phyloP scores from a whole-genome alignment of 1,140 invertebrate genomes.

The Nylanderia fulva region DNA sequence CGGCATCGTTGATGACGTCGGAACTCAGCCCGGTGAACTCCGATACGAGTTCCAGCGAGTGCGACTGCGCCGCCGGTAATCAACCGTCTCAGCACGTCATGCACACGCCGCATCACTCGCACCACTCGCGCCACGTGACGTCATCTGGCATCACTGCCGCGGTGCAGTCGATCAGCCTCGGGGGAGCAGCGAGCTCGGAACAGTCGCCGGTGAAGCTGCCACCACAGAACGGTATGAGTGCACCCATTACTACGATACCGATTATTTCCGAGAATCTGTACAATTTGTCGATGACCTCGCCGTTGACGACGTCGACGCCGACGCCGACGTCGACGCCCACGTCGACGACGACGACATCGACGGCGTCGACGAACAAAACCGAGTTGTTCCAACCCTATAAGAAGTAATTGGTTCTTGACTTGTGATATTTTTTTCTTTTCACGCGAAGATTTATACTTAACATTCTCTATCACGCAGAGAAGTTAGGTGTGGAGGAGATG shows the following conservation, averaged over 20 bases:
- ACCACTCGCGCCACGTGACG: conserved; percentile 57
- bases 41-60: conserved; percentile 80
- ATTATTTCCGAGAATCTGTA: conserved; percentile 70
- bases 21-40: conserved; percentile 79
- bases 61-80: conserved; percentile 83
- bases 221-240: conserved; percentile 37
- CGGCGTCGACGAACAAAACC: too few relatives aligned
- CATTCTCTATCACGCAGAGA: too few relatives aligned
- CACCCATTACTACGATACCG: conserved; percentile 68
- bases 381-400: too few relatives aligned
- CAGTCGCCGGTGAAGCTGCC: conserved; percentile 56
- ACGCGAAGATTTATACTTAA: too few relatives aligned
- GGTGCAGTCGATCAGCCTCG: too few relatives aligned
- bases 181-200: too few relatives aligned
- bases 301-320: not conserved
- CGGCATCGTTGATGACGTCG: conserved; percentile 31
- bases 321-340: conserved; percentile 77
- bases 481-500: too few relatives aligned
- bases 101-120: conserved; percentile 70
- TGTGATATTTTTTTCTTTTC: too few relatives aligned
- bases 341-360: too few relatives aligned
- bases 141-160: too few relatives aligned
- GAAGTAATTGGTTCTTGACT: too few relatives aligned
- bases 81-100: not conserved
- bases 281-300: conserved; percentile 37